Evolutionary conservation across 1,140 invertebrate genomes (phyloP).

Genomic region (Zaprionus vittiger): DNA sequence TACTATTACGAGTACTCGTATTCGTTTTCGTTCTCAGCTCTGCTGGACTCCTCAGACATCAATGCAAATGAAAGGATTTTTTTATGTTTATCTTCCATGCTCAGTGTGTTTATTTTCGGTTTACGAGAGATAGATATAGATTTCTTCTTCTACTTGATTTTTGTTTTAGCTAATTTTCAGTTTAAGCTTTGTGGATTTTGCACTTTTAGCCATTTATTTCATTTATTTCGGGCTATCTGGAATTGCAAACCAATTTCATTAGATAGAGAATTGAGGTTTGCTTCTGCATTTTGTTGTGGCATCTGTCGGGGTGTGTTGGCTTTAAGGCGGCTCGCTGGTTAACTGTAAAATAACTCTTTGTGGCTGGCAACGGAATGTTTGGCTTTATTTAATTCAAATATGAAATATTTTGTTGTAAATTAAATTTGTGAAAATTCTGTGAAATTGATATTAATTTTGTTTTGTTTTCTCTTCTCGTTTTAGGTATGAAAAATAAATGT

Average conservation of each 20-base stretch:
- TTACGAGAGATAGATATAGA: neutral
- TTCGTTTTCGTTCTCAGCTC: neutral
- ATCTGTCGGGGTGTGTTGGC: no score
- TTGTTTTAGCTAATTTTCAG: conserved; percentile 23
- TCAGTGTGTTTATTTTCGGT: conserved; percentile 20
- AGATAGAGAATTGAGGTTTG: conserved; percentile 1
- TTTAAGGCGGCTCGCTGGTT: neutral
- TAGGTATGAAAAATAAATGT: conserved; percentile 17
- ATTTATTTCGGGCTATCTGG: neutral
- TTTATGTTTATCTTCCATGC: neutral
- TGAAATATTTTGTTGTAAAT: neutral
- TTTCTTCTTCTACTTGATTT: neutral
- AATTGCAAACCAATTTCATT: conserved; percentile 9
- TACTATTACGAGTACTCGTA: neutral
- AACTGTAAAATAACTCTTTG: conserved; percentile 4
- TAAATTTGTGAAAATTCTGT: conserved; percentile 1
- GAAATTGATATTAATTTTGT: neutral
- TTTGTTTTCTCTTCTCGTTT: neutral
- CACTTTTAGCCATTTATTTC: conserved; percentile 23
- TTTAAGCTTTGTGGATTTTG: conserved; percentile 17
- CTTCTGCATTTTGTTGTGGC: no score
- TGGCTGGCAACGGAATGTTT: neutral
- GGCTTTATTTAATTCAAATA: neutral
- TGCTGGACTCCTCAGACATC: neutral
- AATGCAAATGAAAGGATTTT: conserved; percentile 6